Evolutionary conservation across 2,113 vertebrate species (phyloP), one percentile per base, ranked within the genome.

Genomic region (Oostethus manadensis): DNA sequence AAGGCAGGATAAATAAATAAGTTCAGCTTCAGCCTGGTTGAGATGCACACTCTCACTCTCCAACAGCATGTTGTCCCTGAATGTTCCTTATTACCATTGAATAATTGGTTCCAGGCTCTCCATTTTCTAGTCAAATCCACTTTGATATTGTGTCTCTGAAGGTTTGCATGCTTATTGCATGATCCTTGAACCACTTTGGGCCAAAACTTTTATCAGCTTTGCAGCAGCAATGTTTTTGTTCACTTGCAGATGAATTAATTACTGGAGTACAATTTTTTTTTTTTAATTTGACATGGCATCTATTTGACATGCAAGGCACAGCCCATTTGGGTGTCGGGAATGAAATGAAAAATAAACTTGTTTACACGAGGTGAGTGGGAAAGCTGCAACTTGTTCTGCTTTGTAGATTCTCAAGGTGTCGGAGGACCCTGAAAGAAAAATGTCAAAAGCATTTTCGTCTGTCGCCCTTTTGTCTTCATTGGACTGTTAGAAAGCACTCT

Each of bases 401-500:
- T 33, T 3, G 8, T 44, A 64, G 15, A 47, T 17, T 42, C 13
- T 18, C 1, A 16, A 56, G 47, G 50, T 56, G 42, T 53, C 23
- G 14, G 23, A 16, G 15, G 14, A 20, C 18, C 48, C 1, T 18
- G 2, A 48, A 43, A 60, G 38, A 10, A 42, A n/a, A 42, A 42
- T 42, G 38, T 14, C 38, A 42, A 42, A 42, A 14, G 38, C 38
- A 42, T 42, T 42, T 42, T 42, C 57, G 13, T 42, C 1, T 42
- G 13, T 10, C 8, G 35, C 35, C 38, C 13, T 42, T 42, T 42
- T 42, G 38, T 42, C 11, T 42, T 42, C 4, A 42, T 14, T 42
- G 38, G 46, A 62, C 50, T 56, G 50, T 53, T 62, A 40, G 45
- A 76, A 74, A 71, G 56, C 58, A 61, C 64, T 68, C 62, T 33